phyloP scores from a whole-genome alignment of 2,113 vertebrate genomes.

The Symphodus melops region DNA sequence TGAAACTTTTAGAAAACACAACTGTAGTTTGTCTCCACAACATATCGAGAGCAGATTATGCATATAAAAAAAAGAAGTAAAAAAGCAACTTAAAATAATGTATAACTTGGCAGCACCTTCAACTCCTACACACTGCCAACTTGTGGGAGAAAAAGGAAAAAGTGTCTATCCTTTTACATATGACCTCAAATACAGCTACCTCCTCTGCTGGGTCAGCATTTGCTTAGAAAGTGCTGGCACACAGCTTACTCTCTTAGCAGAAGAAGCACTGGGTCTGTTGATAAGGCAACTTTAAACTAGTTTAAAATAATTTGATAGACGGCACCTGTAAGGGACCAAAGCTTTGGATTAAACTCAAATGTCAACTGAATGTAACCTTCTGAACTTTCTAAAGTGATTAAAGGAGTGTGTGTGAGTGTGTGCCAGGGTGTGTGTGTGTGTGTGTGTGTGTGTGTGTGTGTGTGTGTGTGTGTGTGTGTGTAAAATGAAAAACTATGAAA shows the following conservation, averaged over 20 bases:
- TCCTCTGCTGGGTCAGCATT: slow-evolving; percentile 70
- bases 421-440: neutral
- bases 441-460: neutral
- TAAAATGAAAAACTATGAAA: no score
- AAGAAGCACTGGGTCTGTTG: slow-evolving; percentile 53
- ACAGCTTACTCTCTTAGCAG: slow-evolving; percentile 62
- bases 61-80: slow-evolving; percentile 3
- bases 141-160: slow-evolving; percentile 47
- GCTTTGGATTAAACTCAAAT: slow-evolving; percentile 57
- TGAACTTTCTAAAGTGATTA: slow-evolving; percentile 52
- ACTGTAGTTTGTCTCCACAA: neutral
- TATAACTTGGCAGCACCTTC: slow-evolving; percentile 36
- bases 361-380: slow-evolving; percentile 59
- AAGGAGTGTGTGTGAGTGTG: neutral
- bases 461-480: neutral
- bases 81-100: slow-evolving; percentile 32
- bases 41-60: slow-evolving; percentile 13
- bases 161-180: slow-evolving; percentile 55
- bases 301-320: slow-evolving; percentile 64
- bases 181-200: slow-evolving; percentile 65
- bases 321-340: slow-evolving; percentile 54
- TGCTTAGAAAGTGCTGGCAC: slow-evolving; percentile 67
- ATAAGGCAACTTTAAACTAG: slow-evolving; percentile 74
- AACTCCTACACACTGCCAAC: slow-evolving; percentile 20
- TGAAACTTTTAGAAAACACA: neutral